Base-by-base conservation (phyloP, 1,140 invertebrate species). In the Rhagoletis zephyria region DNA sequence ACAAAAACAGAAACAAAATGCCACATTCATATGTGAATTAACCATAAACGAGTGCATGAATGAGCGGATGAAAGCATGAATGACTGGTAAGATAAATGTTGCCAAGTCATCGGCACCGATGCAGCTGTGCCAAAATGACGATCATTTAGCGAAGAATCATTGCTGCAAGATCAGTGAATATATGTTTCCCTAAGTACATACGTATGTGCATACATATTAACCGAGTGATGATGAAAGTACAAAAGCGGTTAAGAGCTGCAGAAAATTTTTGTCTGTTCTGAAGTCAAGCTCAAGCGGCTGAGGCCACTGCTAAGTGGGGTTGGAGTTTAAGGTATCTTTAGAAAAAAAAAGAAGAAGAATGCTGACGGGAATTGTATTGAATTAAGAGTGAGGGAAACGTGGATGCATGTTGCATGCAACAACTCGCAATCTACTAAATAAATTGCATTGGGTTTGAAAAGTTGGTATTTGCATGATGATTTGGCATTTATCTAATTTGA, bases 401-500 rank as follows among this genome's bases (percentile, higher is more conserved):
- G 61, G 61, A 7, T 6, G 61, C 61, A 63, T 63, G 61, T 63
- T 63, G 61, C 61, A 3, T 63, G 61, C 61, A 63, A 63, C 61
- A 63, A 63, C 16, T 63, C 16, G 12, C 10, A 14, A 3, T 4
- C 0, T 4, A n/a, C 10, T 12, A 63, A 14, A 42, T 45, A 70
- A 74, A 74, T 1, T 74, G 67, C 67, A 14, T 74, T 6, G 9
- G 4, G 9, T 74, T 74, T 74, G 42, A 48, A 40, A 9, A 19
- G 30, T 65, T 6, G 30, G 6, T 16, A 2, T 48, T 74, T 74
- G 42, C 67, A 74, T 74, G 67, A 74, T 74, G 67, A 74, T 48
- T 74, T 45, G 67, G 67, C 67, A 74, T 40, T 48, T 74, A 63
- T 63, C 16, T 63, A 10, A 74, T 48, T 74, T 74, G 42, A n/a